Evolutionary conservation across 2,797 vertebrate genomes (phyloP).

Genomic region (Sebastes steindachneri): DNA sequence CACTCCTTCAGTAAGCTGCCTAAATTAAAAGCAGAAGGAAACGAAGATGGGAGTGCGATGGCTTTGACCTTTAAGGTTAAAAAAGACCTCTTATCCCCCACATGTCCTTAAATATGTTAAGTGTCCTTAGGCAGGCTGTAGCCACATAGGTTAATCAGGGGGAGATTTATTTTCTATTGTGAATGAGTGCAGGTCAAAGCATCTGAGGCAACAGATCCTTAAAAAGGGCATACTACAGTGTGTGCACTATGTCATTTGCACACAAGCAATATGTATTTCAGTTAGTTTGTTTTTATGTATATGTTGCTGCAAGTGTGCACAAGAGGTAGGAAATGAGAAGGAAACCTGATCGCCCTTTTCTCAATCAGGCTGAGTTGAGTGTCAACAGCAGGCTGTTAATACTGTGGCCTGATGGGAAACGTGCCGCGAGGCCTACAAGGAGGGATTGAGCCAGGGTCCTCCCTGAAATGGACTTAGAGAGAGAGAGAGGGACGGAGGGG

Average conservation of each 20-base stretch:
- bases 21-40: constrained; percentile 20
- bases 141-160: constrained; percentile 15
- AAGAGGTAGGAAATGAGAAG: constrained; percentile 46
- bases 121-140: neutral
- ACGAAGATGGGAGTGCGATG: constrained; percentile 12
- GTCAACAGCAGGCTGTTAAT: constrained; percentile 82
- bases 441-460: constrained; percentile 71
- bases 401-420: constrained; percentile 82
- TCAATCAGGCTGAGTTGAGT: constrained; percentile 66
- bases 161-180: neutral
- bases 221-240: neutral
- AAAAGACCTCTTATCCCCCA: neutral
- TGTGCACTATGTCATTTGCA: neutral
- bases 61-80: constrained; percentile 51
- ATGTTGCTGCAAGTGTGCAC: constrained; percentile 6
- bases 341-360: constrained; percentile 55
- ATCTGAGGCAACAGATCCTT: neutral
- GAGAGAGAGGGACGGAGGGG: neutral
- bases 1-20: neutral
- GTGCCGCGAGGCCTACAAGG: constrained; percentile 70
- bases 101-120: neutral
- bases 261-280: neutral
- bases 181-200: neutral
- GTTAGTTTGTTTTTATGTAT: constrained; percentile 15
- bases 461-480: constrained; percentile 56